Conservation (phyloP, 2,797 vertebrate genomes). For the Muscicapa comitata region DNA sequence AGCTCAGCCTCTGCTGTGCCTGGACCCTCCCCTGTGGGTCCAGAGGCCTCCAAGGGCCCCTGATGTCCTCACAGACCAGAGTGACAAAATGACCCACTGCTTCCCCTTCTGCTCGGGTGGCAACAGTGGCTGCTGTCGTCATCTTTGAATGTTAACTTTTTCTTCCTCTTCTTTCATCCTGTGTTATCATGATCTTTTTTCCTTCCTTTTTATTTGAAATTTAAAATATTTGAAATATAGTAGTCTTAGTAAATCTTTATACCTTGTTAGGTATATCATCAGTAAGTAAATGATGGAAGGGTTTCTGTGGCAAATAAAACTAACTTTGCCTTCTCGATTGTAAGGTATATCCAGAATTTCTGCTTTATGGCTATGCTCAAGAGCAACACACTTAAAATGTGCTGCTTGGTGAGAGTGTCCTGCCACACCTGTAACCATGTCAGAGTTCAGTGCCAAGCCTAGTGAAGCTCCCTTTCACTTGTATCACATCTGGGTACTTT, state of each 20-base stretch:
- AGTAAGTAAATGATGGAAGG: not conserved
- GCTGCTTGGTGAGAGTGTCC: not conserved
- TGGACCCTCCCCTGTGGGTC: not conserved
- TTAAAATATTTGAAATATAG: not conserved
- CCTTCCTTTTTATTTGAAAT: no score
- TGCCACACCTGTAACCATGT: not conserved
- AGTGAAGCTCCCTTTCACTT: constrained; percentile 2
- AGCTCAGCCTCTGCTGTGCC: not conserved
- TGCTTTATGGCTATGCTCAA: not conserved
- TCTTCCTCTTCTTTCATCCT: not conserved
- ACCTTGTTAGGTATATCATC: not conserved
- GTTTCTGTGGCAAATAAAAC: not conserved
- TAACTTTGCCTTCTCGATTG: not conserved
- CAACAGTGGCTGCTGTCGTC: not conserved
- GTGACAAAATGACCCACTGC: not conserved
- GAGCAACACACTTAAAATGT: not conserved
- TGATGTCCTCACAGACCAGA: not conserved
- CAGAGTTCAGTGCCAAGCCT: not conserved
- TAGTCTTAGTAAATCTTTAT: not conserved
- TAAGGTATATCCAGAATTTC: not conserved
- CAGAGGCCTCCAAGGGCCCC: not conserved
- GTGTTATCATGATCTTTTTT: not conserved
- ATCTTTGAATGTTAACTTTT: not conserved
- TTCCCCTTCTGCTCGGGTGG: not conserved
- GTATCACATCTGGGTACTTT: constrained; percentile 22